phyloP scores from a whole-genome alignment of 2,888 invertebrate genomes.

The Lasioglossum calceatum region DNA sequence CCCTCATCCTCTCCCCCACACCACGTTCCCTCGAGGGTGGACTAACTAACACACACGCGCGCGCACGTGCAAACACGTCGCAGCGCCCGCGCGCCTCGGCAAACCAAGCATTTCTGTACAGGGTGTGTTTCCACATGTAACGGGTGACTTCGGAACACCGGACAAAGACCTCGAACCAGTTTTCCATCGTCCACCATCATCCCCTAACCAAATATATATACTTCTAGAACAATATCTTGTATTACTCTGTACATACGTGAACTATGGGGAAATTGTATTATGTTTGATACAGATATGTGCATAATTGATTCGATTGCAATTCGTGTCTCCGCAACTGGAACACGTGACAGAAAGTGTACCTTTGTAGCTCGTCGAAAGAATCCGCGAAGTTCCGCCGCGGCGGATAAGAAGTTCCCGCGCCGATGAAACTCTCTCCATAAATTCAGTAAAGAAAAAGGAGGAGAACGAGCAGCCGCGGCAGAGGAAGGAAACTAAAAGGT shows the following conservation, averaged over 20 bases:
- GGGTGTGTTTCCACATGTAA: slow-evolving; percentile 82
- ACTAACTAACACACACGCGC: slow-evolving; percentile 75
- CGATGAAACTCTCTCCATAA: slow-evolving; percentile 56
- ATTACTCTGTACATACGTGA: not conserved
- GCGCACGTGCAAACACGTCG: slow-evolving; percentile 52
- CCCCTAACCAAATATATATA: not conserved
- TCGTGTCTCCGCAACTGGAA: not conserved
- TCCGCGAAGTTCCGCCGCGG: slow-evolving; percentile 22
- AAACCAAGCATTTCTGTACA: slow-evolving; percentile 83
- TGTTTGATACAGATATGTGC: not conserved
- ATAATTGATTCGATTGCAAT: not conserved
- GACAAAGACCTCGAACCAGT: not conserved
- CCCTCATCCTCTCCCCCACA: slow-evolving; percentile 70
- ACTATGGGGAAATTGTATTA: not conserved
- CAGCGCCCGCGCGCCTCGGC: slow-evolving; percentile 74
- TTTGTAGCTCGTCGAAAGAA: not conserved
- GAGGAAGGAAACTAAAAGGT: not conserved
- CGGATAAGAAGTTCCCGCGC: slow-evolving; percentile 53
- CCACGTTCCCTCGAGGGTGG: slow-evolving; percentile 78
- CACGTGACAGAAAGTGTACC: not conserved
- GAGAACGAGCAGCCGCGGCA: not conserved
- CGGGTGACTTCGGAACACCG: slow-evolving; percentile 75
- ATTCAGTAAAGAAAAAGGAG: slow-evolving; percentile 46
- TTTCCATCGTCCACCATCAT: not conserved
- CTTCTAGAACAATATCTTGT: not conserved